These are phyloP conservation scores for Archips crataeganus DNA, from an alignment of 2,888 invertebrate genomes.

Conservation along the genomic window DNA sequence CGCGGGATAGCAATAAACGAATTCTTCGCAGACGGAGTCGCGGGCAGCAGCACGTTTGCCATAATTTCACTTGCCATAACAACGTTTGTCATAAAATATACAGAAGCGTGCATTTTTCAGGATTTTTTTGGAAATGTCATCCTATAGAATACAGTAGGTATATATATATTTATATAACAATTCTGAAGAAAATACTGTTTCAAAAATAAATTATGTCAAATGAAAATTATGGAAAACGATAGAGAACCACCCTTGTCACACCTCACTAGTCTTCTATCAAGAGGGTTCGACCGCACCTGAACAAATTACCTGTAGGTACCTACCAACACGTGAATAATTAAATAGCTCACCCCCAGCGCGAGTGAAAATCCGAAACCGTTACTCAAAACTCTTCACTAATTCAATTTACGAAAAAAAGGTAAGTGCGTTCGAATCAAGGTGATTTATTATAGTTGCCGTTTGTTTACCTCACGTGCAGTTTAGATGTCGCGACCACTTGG, in stretches of 20 bases:
- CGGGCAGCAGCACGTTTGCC: no score
- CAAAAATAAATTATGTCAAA: no score
- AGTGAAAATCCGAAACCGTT: slow-evolving; percentile 23
- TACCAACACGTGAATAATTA: slow-evolving; percentile 10
- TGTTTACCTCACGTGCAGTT: slow-evolving; percentile 32
- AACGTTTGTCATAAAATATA: no score
- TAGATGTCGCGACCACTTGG: slow-evolving; percentile 33
- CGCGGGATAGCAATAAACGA: no score
- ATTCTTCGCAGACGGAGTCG: no score
- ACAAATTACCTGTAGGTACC: slow-evolving; percentile 12
- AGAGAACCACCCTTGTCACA: background rate
- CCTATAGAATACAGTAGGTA: background rate
- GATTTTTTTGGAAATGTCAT: no score
- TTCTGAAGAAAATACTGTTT: no score
- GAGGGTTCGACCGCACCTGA: slow-evolving; percentile 1
- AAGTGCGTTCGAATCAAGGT: slow-evolving; percentile 18
- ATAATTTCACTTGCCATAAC: no score
- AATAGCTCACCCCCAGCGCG: slow-evolving; percentile 2
- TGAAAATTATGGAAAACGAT: background rate
- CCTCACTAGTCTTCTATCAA: background rate
- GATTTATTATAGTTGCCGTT: slow-evolving; percentile 27
- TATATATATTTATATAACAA: background rate
- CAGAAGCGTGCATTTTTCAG: no score
- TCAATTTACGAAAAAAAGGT: slow-evolving; percentile 31
- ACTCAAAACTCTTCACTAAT: slow-evolving; percentile 27